Conservation (phyloP, 2,888 invertebrate species). For the Cantharis rufa region DNA sequence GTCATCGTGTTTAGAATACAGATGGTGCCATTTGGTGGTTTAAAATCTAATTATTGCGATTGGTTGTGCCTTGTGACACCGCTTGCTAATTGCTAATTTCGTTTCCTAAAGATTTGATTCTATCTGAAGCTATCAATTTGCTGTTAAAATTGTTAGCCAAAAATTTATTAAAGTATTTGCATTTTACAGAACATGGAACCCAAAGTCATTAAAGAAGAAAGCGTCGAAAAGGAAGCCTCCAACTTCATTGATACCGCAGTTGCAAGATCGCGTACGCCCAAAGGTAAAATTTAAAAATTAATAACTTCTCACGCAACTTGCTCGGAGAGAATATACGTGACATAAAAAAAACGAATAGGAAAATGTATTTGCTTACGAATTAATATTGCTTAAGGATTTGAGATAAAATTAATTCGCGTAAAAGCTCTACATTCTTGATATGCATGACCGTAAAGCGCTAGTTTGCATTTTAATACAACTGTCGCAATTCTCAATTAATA, state of each 20-base stretch:
- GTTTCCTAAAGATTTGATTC: conserved; percentile 23
- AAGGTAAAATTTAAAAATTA: conserved; percentile 38
- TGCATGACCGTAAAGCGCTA: conserved; percentile 19
- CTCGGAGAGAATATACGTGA: not conserved
- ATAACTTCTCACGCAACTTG: not conserved
- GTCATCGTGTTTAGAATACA: conserved; percentile 52
- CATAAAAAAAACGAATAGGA: not conserved
- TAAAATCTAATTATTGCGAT: conserved; percentile 46
- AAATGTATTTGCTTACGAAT: not conserved
- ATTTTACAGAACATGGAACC: conserved; percentile 62
- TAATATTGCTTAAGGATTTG: not conserved
- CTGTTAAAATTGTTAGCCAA: conserved; percentile 4
- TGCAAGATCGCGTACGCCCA: conserved; percentile 45
- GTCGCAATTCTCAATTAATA: conserved; percentile 25
- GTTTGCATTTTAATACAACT: conserved; percentile 27
- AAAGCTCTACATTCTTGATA: conserved; percentile 16
- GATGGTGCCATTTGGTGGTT: conserved; percentile 45
- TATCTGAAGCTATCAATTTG: conserved; percentile 9
- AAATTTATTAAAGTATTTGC: conserved; percentile 7
- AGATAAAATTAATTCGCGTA: not conserved
- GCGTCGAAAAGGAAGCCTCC: conserved; percentile 58
- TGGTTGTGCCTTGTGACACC: conserved; percentile 30
- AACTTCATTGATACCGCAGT: conserved; percentile 44
- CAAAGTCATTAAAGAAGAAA: conserved; percentile 65
- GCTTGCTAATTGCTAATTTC: conserved; percentile 28